A percentile compares a stretch with the other conserved stretches of the same genome.
Conservation (phyloP, 37 sponge, comb jelly and placozoan species). For the Spongia lamella region DNA sequence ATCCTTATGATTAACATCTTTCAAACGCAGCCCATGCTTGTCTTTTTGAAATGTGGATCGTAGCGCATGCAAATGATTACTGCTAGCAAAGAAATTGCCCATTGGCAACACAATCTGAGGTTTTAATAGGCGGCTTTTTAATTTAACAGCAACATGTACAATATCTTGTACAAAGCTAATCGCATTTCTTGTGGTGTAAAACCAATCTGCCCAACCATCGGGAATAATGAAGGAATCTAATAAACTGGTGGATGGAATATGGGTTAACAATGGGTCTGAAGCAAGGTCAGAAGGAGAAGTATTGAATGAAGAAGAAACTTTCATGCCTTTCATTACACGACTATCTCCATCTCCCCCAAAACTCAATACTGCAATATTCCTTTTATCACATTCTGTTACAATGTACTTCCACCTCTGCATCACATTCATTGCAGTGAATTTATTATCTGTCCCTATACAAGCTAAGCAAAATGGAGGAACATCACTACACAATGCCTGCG, state of each 20-base stretch:
- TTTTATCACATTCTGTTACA: constrained; percentile 7
- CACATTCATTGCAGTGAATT: constrained; percentile 15
- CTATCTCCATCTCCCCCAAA: constrained; percentile 42
- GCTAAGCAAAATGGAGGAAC: too few species aligned
- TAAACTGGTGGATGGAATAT: too few species aligned
- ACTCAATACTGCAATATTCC: constrained; percentile 8
- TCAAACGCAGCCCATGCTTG: constrained; percentile 23
- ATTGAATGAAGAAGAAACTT: too few species aligned
- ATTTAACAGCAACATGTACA: constrained; percentile 31
- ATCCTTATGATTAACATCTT: constrained; percentile 33
- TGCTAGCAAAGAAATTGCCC: constrained; percentile 13
- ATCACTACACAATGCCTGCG: constrained; percentile 11
- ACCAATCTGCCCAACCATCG: too few species aligned
- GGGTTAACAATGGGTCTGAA: too few species aligned
- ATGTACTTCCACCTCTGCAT: constrained; percentile 25
- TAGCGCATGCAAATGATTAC: constrained; percentile 1
- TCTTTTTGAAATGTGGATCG: constrained; percentile 5
- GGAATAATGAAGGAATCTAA: too few species aligned
- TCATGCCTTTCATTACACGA: constrained; percentile 25
- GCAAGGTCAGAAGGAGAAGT: too few species aligned
- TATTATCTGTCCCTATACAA: constrained; percentile 25
- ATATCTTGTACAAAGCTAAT: constrained; percentile 19
- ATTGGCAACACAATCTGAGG: constrained; percentile 20
- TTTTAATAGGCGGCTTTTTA: constrained; percentile 15
- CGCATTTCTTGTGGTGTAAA: neutral